phyloP scores from a whole-genome alignment of 2,113 vertebrate species.

The Caracal caracal region DNA sequence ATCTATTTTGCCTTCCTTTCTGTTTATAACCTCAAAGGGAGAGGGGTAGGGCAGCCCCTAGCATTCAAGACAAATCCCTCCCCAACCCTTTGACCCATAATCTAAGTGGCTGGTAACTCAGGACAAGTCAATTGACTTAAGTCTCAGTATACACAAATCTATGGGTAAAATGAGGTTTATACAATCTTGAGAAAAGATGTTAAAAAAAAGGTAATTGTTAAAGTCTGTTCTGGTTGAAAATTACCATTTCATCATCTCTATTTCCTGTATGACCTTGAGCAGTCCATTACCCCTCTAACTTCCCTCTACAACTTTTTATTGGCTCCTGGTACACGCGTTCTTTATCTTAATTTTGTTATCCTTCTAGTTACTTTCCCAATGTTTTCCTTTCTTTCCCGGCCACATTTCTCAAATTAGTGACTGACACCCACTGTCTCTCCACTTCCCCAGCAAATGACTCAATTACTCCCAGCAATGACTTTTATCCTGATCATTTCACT shows the following conservation, averaged over 20 bases:
- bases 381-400: neutral
- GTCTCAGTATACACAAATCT: neutral
- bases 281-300: neutral
- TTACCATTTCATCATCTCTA: neutral
- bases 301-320: neutral
- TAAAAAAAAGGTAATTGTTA: neutral
- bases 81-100: neutral
- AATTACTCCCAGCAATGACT: neutral
- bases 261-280: neutral
- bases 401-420: conserved; percentile 44
- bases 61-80: neutral
- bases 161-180: neutral
- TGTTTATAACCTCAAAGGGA: neutral
- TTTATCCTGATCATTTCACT: neutral
- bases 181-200: neutral
- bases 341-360: neutral
- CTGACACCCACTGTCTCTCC: neutral
- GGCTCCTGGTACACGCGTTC: neutral
- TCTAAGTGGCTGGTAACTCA: neutral
- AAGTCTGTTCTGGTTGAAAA: neutral
- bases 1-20: neutral
- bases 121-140: neutral
- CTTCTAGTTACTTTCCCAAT: neutral
- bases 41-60: neutral
- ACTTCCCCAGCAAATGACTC: conserved; percentile 5